A percentile compares a stretch with the other conserved stretches of the same genome.
phyloP scores from a whole-genome alignment of 2,888 invertebrate species.

The Heliconius ismenius region DNA sequence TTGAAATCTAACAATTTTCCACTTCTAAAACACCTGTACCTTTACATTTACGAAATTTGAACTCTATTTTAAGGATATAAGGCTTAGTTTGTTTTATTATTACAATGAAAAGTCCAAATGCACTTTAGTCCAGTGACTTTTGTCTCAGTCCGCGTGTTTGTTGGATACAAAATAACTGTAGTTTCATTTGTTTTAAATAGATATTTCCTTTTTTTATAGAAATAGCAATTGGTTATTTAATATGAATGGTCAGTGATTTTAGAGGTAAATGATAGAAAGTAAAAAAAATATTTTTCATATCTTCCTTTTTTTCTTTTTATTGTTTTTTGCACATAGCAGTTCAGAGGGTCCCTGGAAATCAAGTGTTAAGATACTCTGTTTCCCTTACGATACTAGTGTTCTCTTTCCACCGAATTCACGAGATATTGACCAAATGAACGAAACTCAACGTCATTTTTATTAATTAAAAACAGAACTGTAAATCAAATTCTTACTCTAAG shows the following conservation, averaged over 20 bases:
- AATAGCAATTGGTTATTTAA: not conserved
- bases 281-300: no score
- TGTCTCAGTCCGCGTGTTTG: constrained; percentile 17
- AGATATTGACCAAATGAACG: no score
- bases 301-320: no score
- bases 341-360: no score
- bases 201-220: not conserved
- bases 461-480: no score
- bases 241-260: not conserved
- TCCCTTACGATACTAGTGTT: no score
- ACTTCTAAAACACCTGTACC: constrained; percentile 69
- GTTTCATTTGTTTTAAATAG: not conserved
- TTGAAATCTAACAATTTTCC: constrained; percentile 75
- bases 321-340: no score
- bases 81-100: not conserved
- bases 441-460: no score
- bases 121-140: constrained; percentile 20
- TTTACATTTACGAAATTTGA: not conserved
- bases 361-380: no score
- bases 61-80: constrained; percentile 47
- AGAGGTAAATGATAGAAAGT: no score
- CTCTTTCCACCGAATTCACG: no score
- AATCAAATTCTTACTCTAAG: no score
- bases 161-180: constrained; percentile 11
- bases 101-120: constrained; percentile 14